Evolutionary conservation across 2,113 vertebrate genomes (phyloP), one percentile per base, ranked within the genome.

Genomic region (Eublepharis macularius): DNA sequence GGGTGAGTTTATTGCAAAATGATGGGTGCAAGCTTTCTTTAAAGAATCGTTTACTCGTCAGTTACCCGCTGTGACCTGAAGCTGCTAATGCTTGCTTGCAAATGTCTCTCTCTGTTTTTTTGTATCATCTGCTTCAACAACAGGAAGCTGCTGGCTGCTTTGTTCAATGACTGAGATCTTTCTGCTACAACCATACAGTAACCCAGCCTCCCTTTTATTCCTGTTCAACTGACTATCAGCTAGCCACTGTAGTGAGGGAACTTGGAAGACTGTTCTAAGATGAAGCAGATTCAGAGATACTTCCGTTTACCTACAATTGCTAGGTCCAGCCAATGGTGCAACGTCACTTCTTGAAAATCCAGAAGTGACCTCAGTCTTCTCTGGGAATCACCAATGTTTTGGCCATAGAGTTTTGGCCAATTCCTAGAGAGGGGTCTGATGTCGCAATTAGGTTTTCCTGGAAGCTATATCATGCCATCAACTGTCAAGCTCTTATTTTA

Each of bases 1-100:
- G 45, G 41, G 77, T 76, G 65, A 87, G 9, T 87, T 86, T 84
- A 83, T 76, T 66, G 41, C 39, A 87, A 47, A 81, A 92, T 81
- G 81, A 86, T 1, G 80, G 17, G 45, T 5, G 24, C 24, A 60
- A 83, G 26, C 49, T 7, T 63, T 89, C 39, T 83, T 88, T 76
- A 85, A 76, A 90, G 69, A 79, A 81, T 88, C 2, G 72, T 12
- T 76, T 89, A 82, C 83, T 90, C 43, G 7, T 83, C 17, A 10
- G 19, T 70, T 78, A 70, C 47, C 49, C 1, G 21, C 17, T 1
- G 11, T 70, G 49, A 57, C 65, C 76, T 78, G 65, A 78, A 78
- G 34, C 75, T 78, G 66, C 29, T 16, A 70, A 70, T 57, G 49
- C 65, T 78, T 69, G 45, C 36, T 76, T 70, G 36, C 49, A 70